These are phyloP conservation scores for Caenorhabditis doughertyi DNA, from an alignment of 2,888 invertebrate genomes.

Conservation along the genomic window DNA sequence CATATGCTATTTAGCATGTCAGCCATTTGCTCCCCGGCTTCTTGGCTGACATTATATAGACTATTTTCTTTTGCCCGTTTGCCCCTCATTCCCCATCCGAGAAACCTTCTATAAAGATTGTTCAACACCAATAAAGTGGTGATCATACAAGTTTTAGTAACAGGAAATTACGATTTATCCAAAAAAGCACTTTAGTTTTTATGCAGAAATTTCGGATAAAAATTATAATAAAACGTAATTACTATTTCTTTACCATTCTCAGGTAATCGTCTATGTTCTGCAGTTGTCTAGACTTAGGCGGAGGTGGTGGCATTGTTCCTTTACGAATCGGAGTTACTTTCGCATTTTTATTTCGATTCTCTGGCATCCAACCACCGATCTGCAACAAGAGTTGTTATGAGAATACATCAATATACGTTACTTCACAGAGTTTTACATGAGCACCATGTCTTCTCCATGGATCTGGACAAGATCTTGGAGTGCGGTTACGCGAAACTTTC, in stretches of 20 bases:
- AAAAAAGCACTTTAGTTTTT: too few species aligned
- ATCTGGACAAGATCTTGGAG: conserved; percentile 51
- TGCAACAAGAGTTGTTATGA: too few species aligned
- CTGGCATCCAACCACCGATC: conserved; percentile 56
- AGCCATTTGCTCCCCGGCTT: conserved; percentile 15
- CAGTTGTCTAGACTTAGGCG: conserved; percentile 48
- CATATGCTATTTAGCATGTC: conserved; percentile 56
- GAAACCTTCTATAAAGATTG: conserved; percentile 45
- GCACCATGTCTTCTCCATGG: conserved; percentile 63
- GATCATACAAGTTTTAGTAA: not conserved
- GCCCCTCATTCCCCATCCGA: conserved; percentile 20
- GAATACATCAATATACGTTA: too few species aligned
- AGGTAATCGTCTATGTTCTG: conserved; percentile 53
- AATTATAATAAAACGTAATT: not conserved
- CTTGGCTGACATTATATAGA: conserved; percentile 57
- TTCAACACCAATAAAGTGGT: conserved; percentile 50
- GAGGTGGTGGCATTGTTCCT: conserved; percentile 47
- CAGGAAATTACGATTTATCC: too few species aligned
- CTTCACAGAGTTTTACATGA: conserved; percentile 57
- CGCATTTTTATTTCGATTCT: conserved; percentile 22
- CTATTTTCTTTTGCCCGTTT: conserved; percentile 44
- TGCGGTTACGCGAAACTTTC: conserved; percentile 10
- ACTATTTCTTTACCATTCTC: conserved; percentile 14
- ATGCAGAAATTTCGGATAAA: too few species aligned
- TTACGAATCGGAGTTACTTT: conserved; percentile 15